Base-by-base conservation (phyloP, 2,888 invertebrate genomes). In the Mythimna albipuncta region DNA sequence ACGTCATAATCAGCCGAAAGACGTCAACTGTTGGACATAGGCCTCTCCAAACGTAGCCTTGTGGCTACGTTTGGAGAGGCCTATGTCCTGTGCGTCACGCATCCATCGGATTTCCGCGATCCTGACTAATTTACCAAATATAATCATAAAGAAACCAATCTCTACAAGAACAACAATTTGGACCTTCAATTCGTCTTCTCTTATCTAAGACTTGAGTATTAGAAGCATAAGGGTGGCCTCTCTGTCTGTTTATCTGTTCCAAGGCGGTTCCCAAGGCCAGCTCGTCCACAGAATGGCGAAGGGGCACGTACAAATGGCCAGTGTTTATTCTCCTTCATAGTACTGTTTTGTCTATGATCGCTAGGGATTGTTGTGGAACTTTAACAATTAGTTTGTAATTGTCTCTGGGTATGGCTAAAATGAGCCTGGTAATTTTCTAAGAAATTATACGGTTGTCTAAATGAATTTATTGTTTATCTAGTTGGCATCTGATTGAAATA, bases 281-380 rank as follows among this genome's bases (percentile, higher is more conserved):
- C 9, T 26, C 19, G 35, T 26, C 62, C 80, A 26, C 75, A 64
- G 55, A 38, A 32, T 19, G 3, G 50, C 50, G 50, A 62, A 38
- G 4, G 6, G 50, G 64, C 77, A 77, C 75, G 77, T 80, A 61
- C 75, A 47, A 62, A 32, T 16, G 21, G 13, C 13, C 13, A 41
- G 9, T 64, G 64, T 77, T 77, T 67, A 64, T 65, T 63, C 32
- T 63, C 19, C 47, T 47, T 50, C 50, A n/a, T 26, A 32, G 50
- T 41, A 59, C 58, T 47, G 35, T 44, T 32, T 64, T 54, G 54
- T 62, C 21, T 69, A 26, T 55, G 7, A 21, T 55, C 38, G 6
- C 54, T 69, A 50, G 41, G 4, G 19, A 61, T 55, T 19, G 19
- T 50, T 61, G 6, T 47, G 13, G 38, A 54, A 35, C 59, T 54